Evolutionary conservation across 2,888 invertebrate species (phyloP).

Genomic region (Harpalus rufipes): DNA sequence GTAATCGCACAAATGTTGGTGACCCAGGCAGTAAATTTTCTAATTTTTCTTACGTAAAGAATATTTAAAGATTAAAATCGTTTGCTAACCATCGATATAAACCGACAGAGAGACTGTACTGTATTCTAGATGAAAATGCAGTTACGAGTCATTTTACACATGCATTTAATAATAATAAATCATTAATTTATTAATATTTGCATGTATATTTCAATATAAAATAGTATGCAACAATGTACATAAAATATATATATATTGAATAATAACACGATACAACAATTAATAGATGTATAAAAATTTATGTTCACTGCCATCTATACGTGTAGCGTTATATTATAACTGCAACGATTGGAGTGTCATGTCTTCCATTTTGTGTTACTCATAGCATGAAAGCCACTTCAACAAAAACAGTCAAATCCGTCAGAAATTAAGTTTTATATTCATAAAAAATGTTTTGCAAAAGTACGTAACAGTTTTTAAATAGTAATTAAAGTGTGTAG

Average conservation of each 20-base stretch:
- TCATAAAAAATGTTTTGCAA: background rate
- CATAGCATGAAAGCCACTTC: background rate
- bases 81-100: background rate
- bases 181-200: too few species aligned
- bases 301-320: background rate
- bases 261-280: too few species aligned
- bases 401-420: background rate
- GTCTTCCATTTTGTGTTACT: background rate
- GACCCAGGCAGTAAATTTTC: constrained; percentile 14
- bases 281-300: too few species aligned
- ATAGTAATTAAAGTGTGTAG: background rate
- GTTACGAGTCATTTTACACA: too few species aligned
- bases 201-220: too few species aligned
- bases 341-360: background rate
- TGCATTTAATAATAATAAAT: background rate
- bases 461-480: background rate
- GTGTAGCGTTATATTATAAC: background rate
- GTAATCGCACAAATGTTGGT: constrained; percentile 57
- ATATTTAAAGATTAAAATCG: constrained; percentile 36
- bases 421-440: background rate
- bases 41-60: background rate
- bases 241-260: too few species aligned
- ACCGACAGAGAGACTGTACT: background rate
- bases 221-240: too few species aligned
- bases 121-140: too few species aligned